These are phyloP conservation scores for Baronia brevicornis DNA, from an alignment of 2,888 invertebrate genomes.

Conservation along the genomic window DNA sequence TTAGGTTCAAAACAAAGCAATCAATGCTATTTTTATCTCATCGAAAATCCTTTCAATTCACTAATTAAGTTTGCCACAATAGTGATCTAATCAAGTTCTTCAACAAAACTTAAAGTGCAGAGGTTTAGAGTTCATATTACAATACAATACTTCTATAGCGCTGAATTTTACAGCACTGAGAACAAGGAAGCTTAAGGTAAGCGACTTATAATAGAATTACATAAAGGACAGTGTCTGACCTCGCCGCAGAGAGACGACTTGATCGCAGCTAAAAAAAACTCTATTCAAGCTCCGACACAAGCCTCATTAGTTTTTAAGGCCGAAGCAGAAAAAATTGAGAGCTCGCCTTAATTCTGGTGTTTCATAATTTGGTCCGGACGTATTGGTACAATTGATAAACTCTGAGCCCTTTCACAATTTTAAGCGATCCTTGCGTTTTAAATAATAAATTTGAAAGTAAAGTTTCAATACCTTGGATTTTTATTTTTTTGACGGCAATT, in stretches of 20 bases:
- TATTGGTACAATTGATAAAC: conserved; percentile 20
- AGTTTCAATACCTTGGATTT: no score
- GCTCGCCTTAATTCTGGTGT: conserved; percentile 46
- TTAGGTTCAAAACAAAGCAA: no score
- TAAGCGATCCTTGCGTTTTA: background rate
- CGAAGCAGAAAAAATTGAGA: conserved; percentile 31
- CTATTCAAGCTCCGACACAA: conserved; percentile 5
- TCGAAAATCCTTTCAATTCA: no score
- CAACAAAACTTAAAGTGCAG: no score
- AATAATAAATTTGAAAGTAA: background rate
- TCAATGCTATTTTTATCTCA: no score
- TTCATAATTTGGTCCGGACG: conserved; percentile 27
- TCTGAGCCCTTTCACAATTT: conserved; percentile 1
- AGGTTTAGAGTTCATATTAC: no score
- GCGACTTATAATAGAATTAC: conserved; percentile 6
- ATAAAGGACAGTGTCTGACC: conserved; percentile 3
- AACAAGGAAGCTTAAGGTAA: conserved; percentile 6
- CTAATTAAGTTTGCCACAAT: no score
- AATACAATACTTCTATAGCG: no score
- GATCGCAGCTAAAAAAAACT: background rate
- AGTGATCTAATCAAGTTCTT: no score
- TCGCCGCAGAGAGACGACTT: conserved; percentile 1
- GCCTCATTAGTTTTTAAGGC: conserved; percentile 21
- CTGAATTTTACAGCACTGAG: no score
- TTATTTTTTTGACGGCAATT: no score